Base-by-base conservation (phyloP, 2,113 vertebrate species). In the Cheirogaleus medius region DNA sequence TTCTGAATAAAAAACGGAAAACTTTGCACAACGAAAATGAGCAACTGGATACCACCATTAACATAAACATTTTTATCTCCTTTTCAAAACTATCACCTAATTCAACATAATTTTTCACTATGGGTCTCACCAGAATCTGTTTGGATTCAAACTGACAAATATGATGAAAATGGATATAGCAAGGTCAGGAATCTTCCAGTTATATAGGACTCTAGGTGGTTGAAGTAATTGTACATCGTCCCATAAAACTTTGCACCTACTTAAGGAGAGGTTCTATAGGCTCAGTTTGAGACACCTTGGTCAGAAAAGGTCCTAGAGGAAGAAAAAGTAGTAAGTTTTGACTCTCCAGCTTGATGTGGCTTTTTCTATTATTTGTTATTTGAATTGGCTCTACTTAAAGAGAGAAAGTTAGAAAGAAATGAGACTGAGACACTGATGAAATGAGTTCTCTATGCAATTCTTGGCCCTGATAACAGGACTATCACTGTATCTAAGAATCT, bases 51-150 rank as follows among this genome's bases (percentile, higher is more conserved):
- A 63, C 32, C 25, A 93, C n/a, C 23, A 85, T 73, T 91, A 91
- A 83, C 52, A 86, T 39, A 60, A 82, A 86, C 27, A 87, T 20
- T 73, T 85, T 60, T 63, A 78, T 11, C 56, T 49, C 58, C 27
- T 76, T 71, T 94, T 87, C 23, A 95, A 94, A 94, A 56, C 8
- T 56, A 37, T 90, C 34, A 64, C 44, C 34, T 34, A 69, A 71
- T 68, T 94, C 93, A 94, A 90, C n/a, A 20, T 32, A 96, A 97
- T 64, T 90, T n/a, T 68, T 87, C 14, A 87, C 23, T 34, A 74
- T 37, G 66, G 14, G 2, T 92, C 64, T 95, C 91, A 76, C 37
- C n/a, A 84, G 86, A 96, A 91, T 87, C 69, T 76, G 6, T 80
- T 81, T 93, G 34, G 14, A 84, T 78, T 83, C 69, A 92, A 92